Evolutionary conservation across 2,797 vertebrate species (phyloP).

Genomic region (Darevskia nairensis): DNA sequence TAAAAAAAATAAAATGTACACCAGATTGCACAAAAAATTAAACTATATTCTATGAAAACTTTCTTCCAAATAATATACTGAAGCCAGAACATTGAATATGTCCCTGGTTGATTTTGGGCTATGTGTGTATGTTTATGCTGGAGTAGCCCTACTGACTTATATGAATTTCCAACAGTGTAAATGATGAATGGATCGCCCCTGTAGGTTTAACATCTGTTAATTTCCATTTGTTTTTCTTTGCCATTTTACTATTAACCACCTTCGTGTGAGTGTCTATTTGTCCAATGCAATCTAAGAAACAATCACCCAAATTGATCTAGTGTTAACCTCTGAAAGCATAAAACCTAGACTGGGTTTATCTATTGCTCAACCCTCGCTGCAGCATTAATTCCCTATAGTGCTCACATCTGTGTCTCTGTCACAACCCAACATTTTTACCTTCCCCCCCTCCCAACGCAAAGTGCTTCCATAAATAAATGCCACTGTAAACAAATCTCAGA

Average conservation of each 20-base stretch:
- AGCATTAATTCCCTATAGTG: slow-evolving; percentile 77
- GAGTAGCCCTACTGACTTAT: neutral
- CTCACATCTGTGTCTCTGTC: slow-evolving; percentile 69
- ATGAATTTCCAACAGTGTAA: neutral
- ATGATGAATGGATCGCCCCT: slow-evolving; percentile 1
- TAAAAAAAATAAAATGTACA: neutral
- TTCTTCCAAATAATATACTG: neutral
- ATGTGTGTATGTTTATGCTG: neutral
- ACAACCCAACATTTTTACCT: slow-evolving; percentile 1
- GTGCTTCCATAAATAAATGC: slow-evolving; percentile 80
- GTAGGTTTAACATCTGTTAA: slow-evolving; percentile 68
- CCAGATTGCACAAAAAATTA: neutral
- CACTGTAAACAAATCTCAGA: slow-evolving; percentile 79
- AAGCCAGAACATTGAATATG: neutral
- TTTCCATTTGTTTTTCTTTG: slow-evolving; percentile 75
- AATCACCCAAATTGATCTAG: slow-evolving; percentile 81
- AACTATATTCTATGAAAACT: neutral
- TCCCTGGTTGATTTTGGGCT: neutral
- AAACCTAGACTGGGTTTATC: slow-evolving; percentile 73
- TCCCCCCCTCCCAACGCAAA: slow-evolving; percentile 40
- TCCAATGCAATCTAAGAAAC: slow-evolving; percentile 78
- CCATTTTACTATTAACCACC: slow-evolving; percentile 73
- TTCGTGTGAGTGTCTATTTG: slow-evolving; percentile 71
- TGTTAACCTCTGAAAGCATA: slow-evolving; percentile 76
- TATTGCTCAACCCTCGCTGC: slow-evolving; percentile 61